Conservation (phyloP, 2,888 invertebrate species). For the Watsonalla binaria region DNA sequence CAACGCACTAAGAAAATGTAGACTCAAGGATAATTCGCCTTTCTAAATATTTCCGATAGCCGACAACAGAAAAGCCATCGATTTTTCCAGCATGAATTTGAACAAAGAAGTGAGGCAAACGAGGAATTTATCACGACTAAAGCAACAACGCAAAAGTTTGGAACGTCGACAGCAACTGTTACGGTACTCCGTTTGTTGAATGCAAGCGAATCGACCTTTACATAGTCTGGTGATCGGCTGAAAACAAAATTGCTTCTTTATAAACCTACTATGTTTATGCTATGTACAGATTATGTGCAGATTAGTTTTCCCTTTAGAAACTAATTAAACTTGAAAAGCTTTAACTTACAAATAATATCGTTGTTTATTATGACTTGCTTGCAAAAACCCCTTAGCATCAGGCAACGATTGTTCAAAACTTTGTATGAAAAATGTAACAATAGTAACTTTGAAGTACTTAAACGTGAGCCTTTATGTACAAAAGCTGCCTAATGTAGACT, state of each 20-base stretch:
- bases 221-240: background rate
- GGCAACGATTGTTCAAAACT: no score
- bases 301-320: no score
- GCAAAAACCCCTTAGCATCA: no score
- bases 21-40: no score
- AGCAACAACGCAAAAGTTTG: constrained; percentile 35
- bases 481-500: background rate
- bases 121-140: constrained; percentile 41
- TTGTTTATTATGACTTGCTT: no score
- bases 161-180: constrained; percentile 30
- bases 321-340: no score
- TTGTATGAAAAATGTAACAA: no score
- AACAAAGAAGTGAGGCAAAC: constrained; percentile 31
- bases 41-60: background rate
- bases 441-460: background rate
- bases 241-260: constrained; percentile 13
- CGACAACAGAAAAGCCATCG: constrained; percentile 35
- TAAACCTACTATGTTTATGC: constrained; percentile 6
- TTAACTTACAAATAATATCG: no score
- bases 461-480: background rate
- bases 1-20: no score
- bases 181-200: constrained; percentile 11
- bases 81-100: constrained; percentile 34
- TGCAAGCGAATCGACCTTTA: constrained; percentile 15
- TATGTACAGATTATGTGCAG: no score